Conservation (phyloP, 2,888 invertebrate genomes). For the Branchellion lobata region DNA sequence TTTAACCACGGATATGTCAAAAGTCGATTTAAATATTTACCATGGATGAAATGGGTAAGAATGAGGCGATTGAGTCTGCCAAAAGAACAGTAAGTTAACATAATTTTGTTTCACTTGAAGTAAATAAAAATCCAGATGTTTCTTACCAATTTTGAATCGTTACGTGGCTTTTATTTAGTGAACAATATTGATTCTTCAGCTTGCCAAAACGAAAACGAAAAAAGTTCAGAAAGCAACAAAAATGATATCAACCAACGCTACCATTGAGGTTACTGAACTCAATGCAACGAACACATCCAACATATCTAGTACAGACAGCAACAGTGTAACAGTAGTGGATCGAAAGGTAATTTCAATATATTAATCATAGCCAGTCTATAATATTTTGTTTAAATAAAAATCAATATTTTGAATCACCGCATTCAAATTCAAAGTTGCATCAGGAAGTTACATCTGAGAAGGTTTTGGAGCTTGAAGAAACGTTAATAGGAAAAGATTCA, state of each 20-base stretch:
- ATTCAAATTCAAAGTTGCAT: too few relatives aligned
- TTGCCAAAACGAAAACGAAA: not conserved
- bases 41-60: not conserved
- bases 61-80: not conserved
- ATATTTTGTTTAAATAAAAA: too few relatives aligned
- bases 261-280: not conserved
- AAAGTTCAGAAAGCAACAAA: not conserved
- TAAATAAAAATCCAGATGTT: not conserved
- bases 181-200: not conserved
- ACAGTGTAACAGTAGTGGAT: not conserved
- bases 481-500: constrained; percentile 55
- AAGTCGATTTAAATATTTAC: not conserved
- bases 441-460: constrained; percentile 20
- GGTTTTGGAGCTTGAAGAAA: constrained; percentile 56
- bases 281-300: not conserved
- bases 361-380: not conserved
- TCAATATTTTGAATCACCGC: too few relatives aligned
- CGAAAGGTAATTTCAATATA: not conserved
- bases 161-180: constrained; percentile 19
- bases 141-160: too few relatives aligned
- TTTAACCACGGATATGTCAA: not conserved
- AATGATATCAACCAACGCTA: too few relatives aligned
- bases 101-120: not conserved
- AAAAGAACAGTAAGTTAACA: not conserved
- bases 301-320: not conserved